phyloP scores from a whole-genome alignment of 2,113 vertebrate species.

The Sarotherodon lohbergeri region DNA sequence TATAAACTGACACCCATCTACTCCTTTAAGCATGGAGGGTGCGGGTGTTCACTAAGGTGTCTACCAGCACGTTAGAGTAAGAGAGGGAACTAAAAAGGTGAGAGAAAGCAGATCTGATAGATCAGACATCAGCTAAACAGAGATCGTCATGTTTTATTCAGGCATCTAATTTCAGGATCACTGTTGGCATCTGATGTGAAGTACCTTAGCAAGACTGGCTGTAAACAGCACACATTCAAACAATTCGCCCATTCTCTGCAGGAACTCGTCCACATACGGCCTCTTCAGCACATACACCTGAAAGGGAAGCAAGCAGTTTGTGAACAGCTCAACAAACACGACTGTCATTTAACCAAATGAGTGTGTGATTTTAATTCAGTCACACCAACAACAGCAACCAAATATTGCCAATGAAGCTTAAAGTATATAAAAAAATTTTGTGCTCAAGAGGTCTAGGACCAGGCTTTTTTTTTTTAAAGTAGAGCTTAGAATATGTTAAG shows the following conservation, averaged over 20 bases:
- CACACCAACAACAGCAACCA: background rate
- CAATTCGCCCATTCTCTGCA: constrained; percentile 85
- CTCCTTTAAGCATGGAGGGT: background rate
- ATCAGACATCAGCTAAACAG: background rate
- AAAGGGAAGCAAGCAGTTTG: background rate
- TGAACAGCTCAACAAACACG: rapidly evolving
- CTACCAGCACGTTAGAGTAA: background rate
- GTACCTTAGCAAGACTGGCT: constrained; percentile 88
- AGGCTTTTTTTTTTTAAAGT: background rate
- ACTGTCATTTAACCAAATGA: rapidly evolving
- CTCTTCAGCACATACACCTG: constrained; percentile 90
- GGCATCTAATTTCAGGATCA: background rate
- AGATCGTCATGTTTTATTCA: background rate
- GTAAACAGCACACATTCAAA: constrained; percentile 91
- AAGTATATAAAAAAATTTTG: rapidly evolving
- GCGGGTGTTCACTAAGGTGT: background rate
- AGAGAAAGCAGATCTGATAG: constrained; percentile 8
- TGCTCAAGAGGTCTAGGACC: background rate
- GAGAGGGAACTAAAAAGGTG: background rate
- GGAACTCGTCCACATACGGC: constrained; percentile 86
- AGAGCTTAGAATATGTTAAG: background rate
- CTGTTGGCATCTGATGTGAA: background rate
- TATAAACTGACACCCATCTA: background rate
- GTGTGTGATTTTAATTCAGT: background rate
- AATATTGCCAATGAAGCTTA: background rate